Evolutionary conservation across 2,888 invertebrate species (phyloP).

Genomic region (Hydropsyche betteni): DNA sequence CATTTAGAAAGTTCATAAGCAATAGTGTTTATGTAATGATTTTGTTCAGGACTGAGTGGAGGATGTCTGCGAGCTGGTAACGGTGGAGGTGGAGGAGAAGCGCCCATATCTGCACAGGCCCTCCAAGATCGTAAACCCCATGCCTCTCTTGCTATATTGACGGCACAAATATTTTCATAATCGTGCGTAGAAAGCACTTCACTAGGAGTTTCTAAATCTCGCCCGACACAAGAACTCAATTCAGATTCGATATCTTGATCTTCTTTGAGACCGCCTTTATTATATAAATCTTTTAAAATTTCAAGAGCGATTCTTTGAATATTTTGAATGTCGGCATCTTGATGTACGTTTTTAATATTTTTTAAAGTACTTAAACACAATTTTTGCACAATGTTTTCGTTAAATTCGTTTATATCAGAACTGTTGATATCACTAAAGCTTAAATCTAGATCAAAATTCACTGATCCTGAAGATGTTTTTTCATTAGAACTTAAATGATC

Average conservation of each 20-base stretch:
- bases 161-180: conserved; percentile 73
- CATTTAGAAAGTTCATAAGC: conserved; percentile 62
- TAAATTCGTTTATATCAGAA: conserved; percentile 66
- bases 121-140: conserved; percentile 74
- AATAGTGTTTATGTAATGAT: conserved; percentile 61
- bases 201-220: conserved; percentile 66
- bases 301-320: conserved; percentile 66
- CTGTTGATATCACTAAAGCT: conserved; percentile 67
- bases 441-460: conserved; percentile 66
- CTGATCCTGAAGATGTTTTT: conserved; percentile 65
- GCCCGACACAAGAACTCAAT: conserved; percentile 59
- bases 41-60: conserved; percentile 51
- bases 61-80: conserved; percentile 45
- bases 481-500: conserved; percentile 61
- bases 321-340: conserved; percentile 66
- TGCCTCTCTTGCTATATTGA: conserved; percentile 71
- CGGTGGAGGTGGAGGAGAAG: conserved; percentile 47
- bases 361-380: conserved; percentile 65
- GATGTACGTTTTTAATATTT: conserved; percentile 66
- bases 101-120: conserved; percentile 68
- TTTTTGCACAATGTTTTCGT: conserved; percentile 67
- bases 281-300: conserved; percentile 66
- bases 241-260: conserved; percentile 58
- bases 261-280: conserved; percentile 60
- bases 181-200: conserved; percentile 71